These are phyloP conservation scores for Brenthis daphne DNA, from an alignment of 2,888 invertebrate species.

Conservation along the genomic window DNA sequence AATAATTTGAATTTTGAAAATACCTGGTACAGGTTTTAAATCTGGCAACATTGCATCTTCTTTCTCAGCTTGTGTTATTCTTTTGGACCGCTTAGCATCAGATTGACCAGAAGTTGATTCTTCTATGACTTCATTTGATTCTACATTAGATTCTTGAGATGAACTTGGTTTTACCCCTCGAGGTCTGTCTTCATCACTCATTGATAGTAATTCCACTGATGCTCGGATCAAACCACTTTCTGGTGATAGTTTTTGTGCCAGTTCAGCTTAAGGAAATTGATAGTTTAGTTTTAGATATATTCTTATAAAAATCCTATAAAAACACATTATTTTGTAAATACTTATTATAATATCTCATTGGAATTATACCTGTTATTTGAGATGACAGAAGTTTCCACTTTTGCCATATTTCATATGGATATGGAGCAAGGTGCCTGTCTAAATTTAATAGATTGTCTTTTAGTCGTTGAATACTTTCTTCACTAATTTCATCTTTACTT, in stretches of 20 bases:
- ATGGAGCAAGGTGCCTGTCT: conserved; percentile 92
- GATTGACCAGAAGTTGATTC: conserved; percentile 68
- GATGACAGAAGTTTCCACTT: conserved; percentile 92
- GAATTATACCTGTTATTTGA: conserved; percentile 81
- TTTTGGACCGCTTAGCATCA: conserved; percentile 64
- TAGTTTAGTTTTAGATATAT: conserved; percentile 12
- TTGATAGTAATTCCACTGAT: conserved; percentile 89
- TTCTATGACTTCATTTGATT: conserved; percentile 39
- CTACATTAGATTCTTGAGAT: conserved; percentile 45
- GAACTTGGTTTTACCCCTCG: conserved; percentile 72
- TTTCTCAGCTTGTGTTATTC: conserved; percentile 79
- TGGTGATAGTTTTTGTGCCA: conserved; percentile 86
- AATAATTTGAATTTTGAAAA: neutral
- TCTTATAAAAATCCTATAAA: neutral
- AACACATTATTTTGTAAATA: neutral
- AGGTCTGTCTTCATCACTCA: conserved; percentile 86
- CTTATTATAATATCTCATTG: neutral
- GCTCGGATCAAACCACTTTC: conserved; percentile 89
- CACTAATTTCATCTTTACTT: conserved; percentile 83
- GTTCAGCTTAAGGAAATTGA: conserved; percentile 63
- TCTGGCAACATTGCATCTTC: conserved; percentile 91
- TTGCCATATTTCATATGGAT: conserved; percentile 93
- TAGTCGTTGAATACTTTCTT: conserved; percentile 85
- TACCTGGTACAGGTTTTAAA: conserved; percentile 87
- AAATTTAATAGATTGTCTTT: conserved; percentile 86